phyloP scores from a whole-genome alignment of 2,888 invertebrate genomes.

The Myopa tessellatipennis region DNA sequence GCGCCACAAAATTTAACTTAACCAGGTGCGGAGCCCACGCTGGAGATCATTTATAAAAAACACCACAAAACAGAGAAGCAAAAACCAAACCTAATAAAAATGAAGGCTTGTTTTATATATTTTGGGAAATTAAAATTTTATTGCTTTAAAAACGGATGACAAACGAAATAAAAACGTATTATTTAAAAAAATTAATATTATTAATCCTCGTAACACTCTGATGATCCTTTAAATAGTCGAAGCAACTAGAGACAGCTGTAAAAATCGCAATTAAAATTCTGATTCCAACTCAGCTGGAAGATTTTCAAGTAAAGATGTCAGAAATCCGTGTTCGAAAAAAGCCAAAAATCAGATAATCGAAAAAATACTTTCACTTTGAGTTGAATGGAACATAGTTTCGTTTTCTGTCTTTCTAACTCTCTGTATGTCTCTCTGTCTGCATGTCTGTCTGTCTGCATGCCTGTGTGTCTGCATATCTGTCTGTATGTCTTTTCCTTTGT shows the following conservation, averaged over 20 bases:
- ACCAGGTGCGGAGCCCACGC: conserved; percentile 13
- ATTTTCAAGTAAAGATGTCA: neutral
- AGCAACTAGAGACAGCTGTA: neutral
- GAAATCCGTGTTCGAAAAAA: neutral
- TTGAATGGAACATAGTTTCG: no score
- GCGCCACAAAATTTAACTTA: conserved; percentile 32
- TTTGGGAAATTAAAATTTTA: no score
- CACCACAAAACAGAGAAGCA: neutral
- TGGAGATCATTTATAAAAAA: conserved; percentile 8
- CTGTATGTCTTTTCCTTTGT: no score
- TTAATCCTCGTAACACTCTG: neutral
- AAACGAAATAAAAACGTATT: no score
- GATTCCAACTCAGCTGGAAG: neutral
- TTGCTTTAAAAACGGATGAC: no score
- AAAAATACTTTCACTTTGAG: no score
- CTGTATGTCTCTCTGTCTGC: no score
- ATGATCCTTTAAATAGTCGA: neutral
- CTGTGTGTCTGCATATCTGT: no score
- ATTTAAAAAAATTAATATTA: neutral
- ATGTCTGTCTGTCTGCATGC: no score
- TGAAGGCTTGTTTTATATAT: no score
- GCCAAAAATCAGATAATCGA: neutral
- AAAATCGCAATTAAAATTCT: neutral
- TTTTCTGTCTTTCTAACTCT: no score
- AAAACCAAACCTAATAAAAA: neutral